Base-by-base conservation (phyloP, 2,888 invertebrate species). In the Lasioglossum lativentre region DNA sequence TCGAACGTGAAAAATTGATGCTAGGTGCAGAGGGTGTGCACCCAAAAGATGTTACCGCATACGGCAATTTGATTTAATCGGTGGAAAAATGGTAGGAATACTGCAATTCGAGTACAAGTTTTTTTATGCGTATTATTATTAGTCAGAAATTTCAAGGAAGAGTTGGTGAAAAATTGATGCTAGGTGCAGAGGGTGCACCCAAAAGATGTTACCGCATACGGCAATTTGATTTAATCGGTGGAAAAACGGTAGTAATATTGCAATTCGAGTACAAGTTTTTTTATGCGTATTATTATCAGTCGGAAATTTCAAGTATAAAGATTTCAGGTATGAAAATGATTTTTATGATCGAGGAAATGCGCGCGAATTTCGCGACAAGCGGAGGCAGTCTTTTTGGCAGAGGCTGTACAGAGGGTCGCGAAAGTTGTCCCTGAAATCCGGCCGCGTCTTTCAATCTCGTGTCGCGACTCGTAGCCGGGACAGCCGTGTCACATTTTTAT, bases 401-500 rank as follows among this genome's bases (percentile, higher is more conserved):
- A 8, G 63, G 27, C 30, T 66, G 66, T 38, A 68, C 23, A 38
- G 68, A 68, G 45, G 73, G 82, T 68, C 72, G 73, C 66, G 79
- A 82, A 80, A 80, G 80, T 86, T 82, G 66, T 66, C 82, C 70
- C 75, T 72, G 59, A 80, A 85, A 82, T 75, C 77, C 47, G 45
- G 59, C 68, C 59, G 79, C 70, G 84, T 74, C 78, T 81, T 45
- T 85, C 79, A 77, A 34, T 38, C 68, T n/a, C 72, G 66, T 66
- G 73, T 63, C 78, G 68, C 74, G 73, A 75, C 74, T 77, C 72
- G 78, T 34, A 56, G 70, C 72, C 80, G 75, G 72, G 79, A 83
- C 86, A 80, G 79, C 71, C 66, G 52, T n/a, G 73, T 85, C 80
- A 83, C 79, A 59, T 87, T 88, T 87, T 89, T 85, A 87, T 83